Conservation (phyloP, 2,888 invertebrate genomes). For the Allacma fusca region DNA sequence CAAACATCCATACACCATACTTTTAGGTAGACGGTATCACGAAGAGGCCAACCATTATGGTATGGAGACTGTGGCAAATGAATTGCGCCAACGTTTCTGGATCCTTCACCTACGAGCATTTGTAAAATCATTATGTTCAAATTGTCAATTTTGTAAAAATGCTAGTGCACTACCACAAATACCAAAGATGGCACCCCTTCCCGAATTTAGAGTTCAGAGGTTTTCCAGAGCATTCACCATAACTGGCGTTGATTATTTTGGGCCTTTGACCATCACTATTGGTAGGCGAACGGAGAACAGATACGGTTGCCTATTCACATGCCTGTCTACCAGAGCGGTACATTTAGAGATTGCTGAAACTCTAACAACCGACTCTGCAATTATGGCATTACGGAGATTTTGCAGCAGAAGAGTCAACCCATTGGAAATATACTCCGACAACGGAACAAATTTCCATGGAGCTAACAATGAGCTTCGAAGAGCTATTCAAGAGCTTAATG, state of each 20-base stretch:
- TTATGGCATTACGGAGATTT: constrained; percentile 36
- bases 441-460: constrained; percentile 64
- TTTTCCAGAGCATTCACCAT: constrained; percentile 9
- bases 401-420: constrained; percentile 62
- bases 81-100: constrained; percentile 40
- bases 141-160: constrained; percentile 35
- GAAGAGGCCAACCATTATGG: too few species aligned
- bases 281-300: constrained; percentile 32
- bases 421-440: constrained; percentile 63
- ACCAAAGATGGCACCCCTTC: constrained; percentile 39
- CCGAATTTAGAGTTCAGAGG: constrained; percentile 18
- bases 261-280: not conserved
- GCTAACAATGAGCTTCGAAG: constrained; percentile 65
- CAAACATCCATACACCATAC: constrained; percentile 28
- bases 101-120: constrained; percentile 19
- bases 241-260: constrained; percentile 31
- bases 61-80: constrained; percentile 32
- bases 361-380: constrained; percentile 34
- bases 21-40: constrained; percentile 30
- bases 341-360: constrained; percentile 37
- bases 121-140: constrained; percentile 24
- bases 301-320: constrained; percentile 40
- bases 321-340: constrained; percentile 37
- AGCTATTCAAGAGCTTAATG: constrained; percentile 65
- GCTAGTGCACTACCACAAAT: constrained; percentile 10